These are phyloP conservation scores for Brachypteracias leptosomus DNA, from an alignment of 2,113 vertebrate species.

Conservation along the genomic window DNA sequence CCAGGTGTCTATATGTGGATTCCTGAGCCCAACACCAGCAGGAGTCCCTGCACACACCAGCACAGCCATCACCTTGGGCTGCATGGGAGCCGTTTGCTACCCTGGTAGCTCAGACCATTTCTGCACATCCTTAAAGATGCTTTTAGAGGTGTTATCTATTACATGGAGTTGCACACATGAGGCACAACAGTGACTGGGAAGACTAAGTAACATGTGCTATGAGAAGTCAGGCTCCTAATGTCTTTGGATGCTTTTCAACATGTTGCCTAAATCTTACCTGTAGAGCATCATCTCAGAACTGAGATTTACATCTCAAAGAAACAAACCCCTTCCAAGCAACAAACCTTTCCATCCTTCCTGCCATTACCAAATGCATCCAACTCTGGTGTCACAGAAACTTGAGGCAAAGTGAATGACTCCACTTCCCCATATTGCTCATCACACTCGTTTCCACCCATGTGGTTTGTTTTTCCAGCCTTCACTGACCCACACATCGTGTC, in stretches of 20 bases:
- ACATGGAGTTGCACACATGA: neutral
- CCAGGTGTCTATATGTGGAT: fast-evolving
- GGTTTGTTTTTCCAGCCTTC: neutral
- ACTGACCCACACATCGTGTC: neutral
- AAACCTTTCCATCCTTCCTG: neutral
- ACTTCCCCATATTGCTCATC: neutral
- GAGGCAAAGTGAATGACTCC: neutral
- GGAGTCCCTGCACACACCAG: neutral
- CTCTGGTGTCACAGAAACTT: neutral
- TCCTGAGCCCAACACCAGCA: fast-evolving
- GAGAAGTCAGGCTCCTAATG: neutral
- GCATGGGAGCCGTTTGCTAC: neutral
- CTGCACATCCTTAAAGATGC: neutral
- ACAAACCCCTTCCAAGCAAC: neutral
- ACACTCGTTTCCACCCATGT: neutral
- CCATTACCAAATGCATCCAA: neutral
- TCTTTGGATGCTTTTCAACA: neutral
- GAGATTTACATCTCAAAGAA: neutral
- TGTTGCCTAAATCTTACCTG: neutral
- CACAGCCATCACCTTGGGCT: fast-evolving
- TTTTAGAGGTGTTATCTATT: neutral
- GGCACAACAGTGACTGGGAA: neutral
- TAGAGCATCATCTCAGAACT: neutral
- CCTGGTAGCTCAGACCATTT: neutral
- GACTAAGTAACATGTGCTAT: neutral